Evolutionary conservation across 2,113 vertebrate genomes (phyloP).

Genomic region (Microtus ochrogaster): DNA sequence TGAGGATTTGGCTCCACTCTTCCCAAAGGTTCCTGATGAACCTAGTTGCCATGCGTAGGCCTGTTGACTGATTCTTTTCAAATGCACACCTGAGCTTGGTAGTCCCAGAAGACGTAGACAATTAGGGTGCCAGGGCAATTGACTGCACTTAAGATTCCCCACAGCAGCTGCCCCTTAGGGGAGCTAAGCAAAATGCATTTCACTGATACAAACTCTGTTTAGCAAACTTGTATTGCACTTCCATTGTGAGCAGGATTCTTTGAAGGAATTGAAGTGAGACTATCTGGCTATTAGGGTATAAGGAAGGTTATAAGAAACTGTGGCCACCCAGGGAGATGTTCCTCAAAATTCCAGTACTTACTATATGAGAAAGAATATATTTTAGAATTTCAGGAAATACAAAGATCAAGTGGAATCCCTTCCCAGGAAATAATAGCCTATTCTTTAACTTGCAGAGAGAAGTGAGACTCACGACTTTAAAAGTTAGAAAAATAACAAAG

Average conservation of each 20-base stretch:
- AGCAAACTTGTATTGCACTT: not conserved
- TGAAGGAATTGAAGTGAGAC: constrained; percentile 12
- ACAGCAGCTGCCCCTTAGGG: not conserved
- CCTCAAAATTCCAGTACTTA: constrained; percentile 45
- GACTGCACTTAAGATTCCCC: not conserved
- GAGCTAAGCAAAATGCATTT: not conserved
- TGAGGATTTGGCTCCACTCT: not conserved
- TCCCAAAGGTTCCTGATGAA: not conserved
- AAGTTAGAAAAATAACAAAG: constrained; percentile 32
- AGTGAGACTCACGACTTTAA: not conserved
- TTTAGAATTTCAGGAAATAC: constrained; percentile 51
- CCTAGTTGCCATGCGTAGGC: not conserved
- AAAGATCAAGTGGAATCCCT: not conserved
- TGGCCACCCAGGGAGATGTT: constrained; percentile 2
- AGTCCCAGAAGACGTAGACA: not conserved
- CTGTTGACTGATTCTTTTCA: not conserved
- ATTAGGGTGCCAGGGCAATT: not conserved
- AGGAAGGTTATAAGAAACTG: constrained; percentile 33
- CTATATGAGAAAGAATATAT: constrained; percentile 36
- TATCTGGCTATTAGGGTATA: constrained; percentile 22
- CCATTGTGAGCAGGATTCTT: not conserved
- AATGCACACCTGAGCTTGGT: not conserved
- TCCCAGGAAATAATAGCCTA: not conserved
- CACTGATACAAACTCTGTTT: not conserved
- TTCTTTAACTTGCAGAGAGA: not conserved